Evolutionary conservation across 2,113 vertebrate species (phyloP).

Genomic region (Riparia riparia): DNA sequence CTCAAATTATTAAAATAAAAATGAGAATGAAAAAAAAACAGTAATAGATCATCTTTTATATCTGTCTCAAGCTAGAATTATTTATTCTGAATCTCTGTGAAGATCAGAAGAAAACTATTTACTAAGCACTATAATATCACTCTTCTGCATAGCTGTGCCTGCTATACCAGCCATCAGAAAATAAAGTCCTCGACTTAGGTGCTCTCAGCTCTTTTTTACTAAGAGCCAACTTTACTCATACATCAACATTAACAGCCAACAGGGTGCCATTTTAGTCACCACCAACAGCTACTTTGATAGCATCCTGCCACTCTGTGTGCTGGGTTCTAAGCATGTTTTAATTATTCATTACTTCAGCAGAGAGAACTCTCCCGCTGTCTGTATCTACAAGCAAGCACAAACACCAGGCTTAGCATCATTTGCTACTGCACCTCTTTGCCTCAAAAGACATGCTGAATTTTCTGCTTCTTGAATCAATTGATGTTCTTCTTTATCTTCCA

Average conservation of each 20-base stretch:
- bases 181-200: not conserved
- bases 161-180: not conserved
- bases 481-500: constrained; percentile 2
- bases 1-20: not conserved
- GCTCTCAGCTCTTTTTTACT: not conserved
- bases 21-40: rapidly evolving
- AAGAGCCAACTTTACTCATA: not conserved
- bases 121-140: not conserved
- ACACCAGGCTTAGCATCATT: not conserved
- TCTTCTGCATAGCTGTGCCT: not conserved
- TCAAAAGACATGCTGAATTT: not conserved
- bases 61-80: not conserved
- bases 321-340: constrained; percentile 4
- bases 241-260: not conserved
- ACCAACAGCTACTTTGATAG: not conserved
- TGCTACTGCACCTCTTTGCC: not conserved
- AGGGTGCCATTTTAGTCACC: not conserved
- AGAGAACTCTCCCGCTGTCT: not conserved
- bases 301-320: not conserved
- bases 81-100: not conserved
- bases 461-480: not conserved
- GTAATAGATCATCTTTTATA: not conserved
- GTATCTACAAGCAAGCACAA: constrained; percentile 7
- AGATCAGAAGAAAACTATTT: not conserved
- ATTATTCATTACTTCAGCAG: constrained; percentile 37